Conservation (phyloP, 2,797 vertebrate species). For the Typhlichthys subterraneus region DNA sequence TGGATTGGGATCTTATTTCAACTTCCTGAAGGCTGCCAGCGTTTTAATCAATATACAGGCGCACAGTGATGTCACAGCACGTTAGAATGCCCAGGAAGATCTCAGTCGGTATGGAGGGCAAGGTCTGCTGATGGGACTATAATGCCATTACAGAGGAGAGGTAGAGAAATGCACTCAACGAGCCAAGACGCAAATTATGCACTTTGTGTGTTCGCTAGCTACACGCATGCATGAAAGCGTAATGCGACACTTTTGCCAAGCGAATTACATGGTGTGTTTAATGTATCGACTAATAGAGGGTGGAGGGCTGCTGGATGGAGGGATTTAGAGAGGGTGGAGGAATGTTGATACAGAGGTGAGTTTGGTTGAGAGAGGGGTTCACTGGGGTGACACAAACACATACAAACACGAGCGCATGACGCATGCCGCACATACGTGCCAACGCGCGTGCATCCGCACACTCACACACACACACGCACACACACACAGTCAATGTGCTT, state of each 20-base stretch:
- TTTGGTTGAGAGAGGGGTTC: not conserved
- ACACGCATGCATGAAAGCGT: not conserved
- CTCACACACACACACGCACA: too few species aligned
- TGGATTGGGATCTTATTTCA: conserved; percentile 79
- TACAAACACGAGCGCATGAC: too few species aligned
- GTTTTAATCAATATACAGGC: conserved; percentile 79
- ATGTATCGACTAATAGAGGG: conserved; percentile 21
- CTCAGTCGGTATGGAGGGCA: conserved; percentile 62
- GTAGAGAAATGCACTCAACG: not conserved
- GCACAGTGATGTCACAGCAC: conserved; percentile 71
- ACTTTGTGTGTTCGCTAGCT: not conserved
- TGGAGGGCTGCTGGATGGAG: conserved; percentile 14
- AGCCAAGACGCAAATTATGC: too few species aligned
- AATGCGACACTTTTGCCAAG: conserved; percentile 40
- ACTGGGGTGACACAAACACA: conserved; percentile 10
- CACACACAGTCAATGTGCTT: too few species aligned
- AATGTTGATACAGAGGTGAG: not conserved
- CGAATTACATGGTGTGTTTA: conserved; percentile 40
- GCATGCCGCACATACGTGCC: too few species aligned
- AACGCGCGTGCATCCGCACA: too few species aligned
- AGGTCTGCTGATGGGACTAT: conserved; percentile 32
- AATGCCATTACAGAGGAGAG: not conserved
- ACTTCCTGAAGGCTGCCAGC: conserved; percentile 76
- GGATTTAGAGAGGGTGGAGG: conserved; percentile 5
- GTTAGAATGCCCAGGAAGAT: conserved; percentile 60